Conservation (phyloP, 2,888 invertebrate species). For the Pandemis cinnamomeana region DNA sequence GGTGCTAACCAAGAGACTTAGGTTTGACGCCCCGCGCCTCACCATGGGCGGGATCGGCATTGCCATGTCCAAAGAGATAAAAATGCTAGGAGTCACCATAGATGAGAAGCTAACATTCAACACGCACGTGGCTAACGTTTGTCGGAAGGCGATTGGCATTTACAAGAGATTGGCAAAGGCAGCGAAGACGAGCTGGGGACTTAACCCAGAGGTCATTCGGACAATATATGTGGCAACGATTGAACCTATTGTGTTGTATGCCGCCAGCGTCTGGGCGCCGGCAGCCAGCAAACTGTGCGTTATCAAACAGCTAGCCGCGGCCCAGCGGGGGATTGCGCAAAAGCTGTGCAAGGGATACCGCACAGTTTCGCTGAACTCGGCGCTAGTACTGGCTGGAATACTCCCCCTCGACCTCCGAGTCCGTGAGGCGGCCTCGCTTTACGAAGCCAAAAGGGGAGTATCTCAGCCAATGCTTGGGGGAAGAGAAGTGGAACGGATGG, state of each 20-base stretch:
- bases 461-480: too few relatives aligned
- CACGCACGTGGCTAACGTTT: background rate
- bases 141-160: background rate
- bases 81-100: background rate
- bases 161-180: background rate
- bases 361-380: too few relatives aligned
- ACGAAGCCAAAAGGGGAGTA: too few relatives aligned
- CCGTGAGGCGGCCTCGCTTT: too few relatives aligned
- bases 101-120: background rate
- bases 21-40: background rate
- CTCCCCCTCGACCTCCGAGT: too few relatives aligned
- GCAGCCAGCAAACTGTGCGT: background rate
- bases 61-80: background rate
- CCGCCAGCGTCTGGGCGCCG: background rate
- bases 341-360: too few relatives aligned
- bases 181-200: background rate
- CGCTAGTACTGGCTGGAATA: too few relatives aligned
- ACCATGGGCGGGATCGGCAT: background rate
- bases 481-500: too few relatives aligned
- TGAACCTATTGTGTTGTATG: background rate
- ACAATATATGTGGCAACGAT: background rate
- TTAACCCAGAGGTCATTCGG: background rate
- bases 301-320: too few relatives aligned
- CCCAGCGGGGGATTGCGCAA: too few relatives aligned
- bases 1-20: background rate